A percentile compares a stretch with the other conserved stretches of the same genome.
Conservation (phyloP, 1,140 invertebrate species). For the Amyelois transitella region DNA sequence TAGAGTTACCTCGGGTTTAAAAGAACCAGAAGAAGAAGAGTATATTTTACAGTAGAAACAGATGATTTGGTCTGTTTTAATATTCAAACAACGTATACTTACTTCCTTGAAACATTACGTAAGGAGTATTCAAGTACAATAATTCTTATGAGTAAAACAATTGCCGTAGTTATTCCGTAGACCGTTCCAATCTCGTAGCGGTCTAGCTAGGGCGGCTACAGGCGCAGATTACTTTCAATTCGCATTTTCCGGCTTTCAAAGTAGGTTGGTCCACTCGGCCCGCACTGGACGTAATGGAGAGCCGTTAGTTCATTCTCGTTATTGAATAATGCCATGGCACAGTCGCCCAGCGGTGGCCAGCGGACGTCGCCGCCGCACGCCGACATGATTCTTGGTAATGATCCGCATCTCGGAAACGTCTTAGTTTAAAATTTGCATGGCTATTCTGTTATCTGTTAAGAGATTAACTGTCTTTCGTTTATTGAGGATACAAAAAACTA, state of each 20-base stretch:
- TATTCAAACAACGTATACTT: too few relatives aligned
- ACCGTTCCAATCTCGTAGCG: slow-evolving; percentile 10
- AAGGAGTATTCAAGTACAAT: too few relatives aligned
- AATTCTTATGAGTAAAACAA: too few relatives aligned
- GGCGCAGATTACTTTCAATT: slow-evolving; percentile 68
- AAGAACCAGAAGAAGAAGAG: too few relatives aligned
- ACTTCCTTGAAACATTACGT: too few relatives aligned
- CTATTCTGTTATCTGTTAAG: neutral
- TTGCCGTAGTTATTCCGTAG: neutral
- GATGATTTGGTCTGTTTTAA: too few relatives aligned
- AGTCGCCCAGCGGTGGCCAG: slow-evolving; percentile 36
- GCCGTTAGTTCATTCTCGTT: slow-evolving; percentile 67
- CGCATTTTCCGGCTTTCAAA: slow-evolving; percentile 68
- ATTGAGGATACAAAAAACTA: neutral
- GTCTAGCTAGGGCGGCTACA: slow-evolving; percentile 37
- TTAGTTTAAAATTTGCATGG: neutral
- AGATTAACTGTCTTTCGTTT: slow-evolving; percentile 5
- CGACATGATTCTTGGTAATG: slow-evolving; percentile 46
- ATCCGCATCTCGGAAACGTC: slow-evolving; percentile 1
- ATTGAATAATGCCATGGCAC: slow-evolving; percentile 66
- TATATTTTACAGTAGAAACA: too few relatives aligned
- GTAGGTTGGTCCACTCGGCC: slow-evolving; percentile 56
- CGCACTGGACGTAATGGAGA: slow-evolving; percentile 58
- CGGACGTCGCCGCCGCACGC: slow-evolving; percentile 23
- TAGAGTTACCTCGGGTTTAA: too few relatives aligned